Conservation (phyloP, 2,113 vertebrate species). For the Phylloscopus trochilus region DNA sequence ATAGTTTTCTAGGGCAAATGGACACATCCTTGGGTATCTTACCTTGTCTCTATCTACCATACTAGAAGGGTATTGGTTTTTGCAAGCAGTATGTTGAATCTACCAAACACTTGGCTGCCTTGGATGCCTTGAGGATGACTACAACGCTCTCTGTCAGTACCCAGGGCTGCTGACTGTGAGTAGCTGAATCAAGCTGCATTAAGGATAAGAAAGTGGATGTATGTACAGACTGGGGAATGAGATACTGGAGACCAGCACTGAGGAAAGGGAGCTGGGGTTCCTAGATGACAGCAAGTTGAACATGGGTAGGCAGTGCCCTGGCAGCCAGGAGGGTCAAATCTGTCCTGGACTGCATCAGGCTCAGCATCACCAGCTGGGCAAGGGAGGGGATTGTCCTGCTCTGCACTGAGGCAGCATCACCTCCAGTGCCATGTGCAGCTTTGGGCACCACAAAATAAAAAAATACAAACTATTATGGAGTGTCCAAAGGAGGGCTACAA, state of each 20-base stretch:
- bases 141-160: background rate
- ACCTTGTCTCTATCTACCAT: background rate
- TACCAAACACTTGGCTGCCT: background rate
- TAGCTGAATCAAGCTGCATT: background rate
- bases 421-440: rapidly evolving
- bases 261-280: background rate
- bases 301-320: background rate
- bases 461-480: background rate
- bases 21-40: background rate
- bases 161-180: background rate
- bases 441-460: background rate
- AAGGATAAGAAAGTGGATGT: background rate
- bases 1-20: background rate
- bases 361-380: rapidly evolving
- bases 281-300: background rate
- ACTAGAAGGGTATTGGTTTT: background rate
- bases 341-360: background rate
- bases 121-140: background rate
- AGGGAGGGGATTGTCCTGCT: background rate
- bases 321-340: rapidly evolving
- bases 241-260: background rate
- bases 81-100: background rate
- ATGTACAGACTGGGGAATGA: background rate
- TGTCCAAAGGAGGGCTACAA: background rate
- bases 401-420: rapidly evolving